Percentiles rank a stretch among this genome's conserved stretches.
phyloP scores from a whole-genome alignment of 2,888 invertebrate species.

The Bimastos eiseni region DNA sequence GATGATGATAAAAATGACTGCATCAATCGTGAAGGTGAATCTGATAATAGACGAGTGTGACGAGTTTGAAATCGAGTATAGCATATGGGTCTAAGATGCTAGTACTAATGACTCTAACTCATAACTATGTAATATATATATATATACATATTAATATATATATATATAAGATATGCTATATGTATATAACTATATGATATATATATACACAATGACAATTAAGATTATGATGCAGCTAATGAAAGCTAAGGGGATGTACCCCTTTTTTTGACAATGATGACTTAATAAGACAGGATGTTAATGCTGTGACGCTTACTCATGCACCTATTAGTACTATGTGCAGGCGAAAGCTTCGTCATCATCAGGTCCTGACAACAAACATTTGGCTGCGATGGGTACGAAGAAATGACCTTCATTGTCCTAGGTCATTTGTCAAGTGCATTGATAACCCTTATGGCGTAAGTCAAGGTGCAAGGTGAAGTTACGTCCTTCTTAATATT shows the following conservation, averaged over 20 bases:
- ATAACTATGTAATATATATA: background rate
- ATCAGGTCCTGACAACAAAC: too few species aligned
- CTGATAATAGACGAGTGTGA: background rate
- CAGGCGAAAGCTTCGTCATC: too few species aligned
- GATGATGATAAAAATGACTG: background rate
- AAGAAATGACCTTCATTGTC: too few species aligned
- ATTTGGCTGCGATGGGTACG: too few species aligned
- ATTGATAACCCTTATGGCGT: too few species aligned
- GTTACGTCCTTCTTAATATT: too few species aligned
- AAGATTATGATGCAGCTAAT: too few species aligned
- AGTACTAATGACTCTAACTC: conserved; percentile 13
- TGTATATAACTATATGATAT: too few species aligned
- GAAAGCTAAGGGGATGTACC: background rate
- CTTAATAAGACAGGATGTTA: background rate
- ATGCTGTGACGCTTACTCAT: background rate
- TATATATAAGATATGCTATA: too few species aligned
- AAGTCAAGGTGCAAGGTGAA: too few species aligned
- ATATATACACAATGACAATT: background rate
- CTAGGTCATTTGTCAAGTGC: too few species aligned
- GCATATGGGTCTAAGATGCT: background rate
- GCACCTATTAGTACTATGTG: background rate
- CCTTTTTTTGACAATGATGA: background rate
- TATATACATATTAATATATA: too few species aligned
- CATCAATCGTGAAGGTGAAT: background rate
- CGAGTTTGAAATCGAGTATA: background rate